Evolutionary conservation across 2,113 vertebrate species (phyloP), one percentile per base, ranked within the genome.

Genomic region (Platysteira castanea): DNA sequence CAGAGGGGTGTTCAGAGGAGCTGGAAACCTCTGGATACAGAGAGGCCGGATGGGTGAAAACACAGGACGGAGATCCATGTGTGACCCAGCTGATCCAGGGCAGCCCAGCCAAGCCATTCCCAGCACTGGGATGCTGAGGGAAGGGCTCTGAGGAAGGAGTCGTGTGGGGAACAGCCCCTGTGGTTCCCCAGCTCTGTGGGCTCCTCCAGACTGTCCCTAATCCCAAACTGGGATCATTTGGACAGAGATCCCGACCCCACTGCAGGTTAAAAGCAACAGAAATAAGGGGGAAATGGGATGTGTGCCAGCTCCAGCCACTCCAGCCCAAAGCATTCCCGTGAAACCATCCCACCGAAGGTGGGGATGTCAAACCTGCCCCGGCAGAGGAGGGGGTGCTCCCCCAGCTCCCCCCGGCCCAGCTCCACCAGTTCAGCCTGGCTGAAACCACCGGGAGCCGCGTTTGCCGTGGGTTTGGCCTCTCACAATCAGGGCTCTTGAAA

Each of bases 161-260:
- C 2, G 0, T 5, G 6, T 7, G 1, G 7, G 21, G 41, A 26
- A 10, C n/a, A 70, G 69, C 7, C 63, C 65, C 57, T 23, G 22
- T 6, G 54, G 10, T 14, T 33, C 63, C 12, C 42, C 73, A 78
- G 65, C 63, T 73, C 49, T 37, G 54, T 16, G 8, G 20, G 59
- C 30, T 41, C 23, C 53, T 22, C 15, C 71, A 47, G 22, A 4
- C 3, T 13, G 21, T 68, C 39, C 68, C 60, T 42, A 56, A 0
- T 16, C 26, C 54, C 47, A 84, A 67, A 10, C 47, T 7, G 1
- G 37, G 59, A 47, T 47, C 22, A 27, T 3, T 2, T 12, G n/a
- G 47, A 60, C 33, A 10, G 11, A 52, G 31, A 59, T 28, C 67
- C 52, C 1, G 1, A 44, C 19, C 9, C 10, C 67, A 4, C 26